Base-by-base conservation (phyloP, 2,888 invertebrate species). In the Hemaris fuciformis region DNA sequence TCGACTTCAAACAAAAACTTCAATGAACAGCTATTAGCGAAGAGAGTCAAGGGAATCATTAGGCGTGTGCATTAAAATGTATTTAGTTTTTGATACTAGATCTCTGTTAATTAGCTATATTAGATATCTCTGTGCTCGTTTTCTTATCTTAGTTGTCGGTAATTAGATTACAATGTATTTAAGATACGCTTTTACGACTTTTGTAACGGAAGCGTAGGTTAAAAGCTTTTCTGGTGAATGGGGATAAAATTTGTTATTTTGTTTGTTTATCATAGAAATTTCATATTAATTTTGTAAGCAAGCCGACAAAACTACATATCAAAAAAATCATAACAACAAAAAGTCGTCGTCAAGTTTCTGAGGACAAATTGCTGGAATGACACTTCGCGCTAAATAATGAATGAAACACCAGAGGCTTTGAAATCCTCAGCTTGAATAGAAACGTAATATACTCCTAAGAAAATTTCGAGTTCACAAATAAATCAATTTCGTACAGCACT, bases 81-180 rank as follows among this genome's bases (percentile, higher is more conserved):
- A 53, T 53, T 53, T 31, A 53, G 53, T 53, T 53, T 53, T 53
- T 53, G 53, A 53, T 53, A 31, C 27, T 53, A 53, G 27, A 18
- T 53, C 31, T 53, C 8, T 27, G 15, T 31, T 53, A 53, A 53
- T 53, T 53, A 53, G 31, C 18, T 15, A 27, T 15, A 10, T 15
- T 18, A 10, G 20, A 53, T 53, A 18, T 31, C 48, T 38, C 38
- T 5, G 38, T 15, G 48, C 27, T 48, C 53, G 18, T 53, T 31
- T 48, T 27, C 15, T 53, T 53, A 53, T 53, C 53, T 53, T 25
- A n/a, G 46, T 46, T 53, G 53, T 53, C 18, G 1, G 53, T 53
- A 53, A 53, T 53, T 53, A 53, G 31, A 53, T 53, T 53, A 31
- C 18, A 31, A 18, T 53, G 53, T 53, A 53, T 3, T 38, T 38